phyloP scores from a whole-genome alignment of 2,888 invertebrate genomes.

The Tineola bisselliella region DNA sequence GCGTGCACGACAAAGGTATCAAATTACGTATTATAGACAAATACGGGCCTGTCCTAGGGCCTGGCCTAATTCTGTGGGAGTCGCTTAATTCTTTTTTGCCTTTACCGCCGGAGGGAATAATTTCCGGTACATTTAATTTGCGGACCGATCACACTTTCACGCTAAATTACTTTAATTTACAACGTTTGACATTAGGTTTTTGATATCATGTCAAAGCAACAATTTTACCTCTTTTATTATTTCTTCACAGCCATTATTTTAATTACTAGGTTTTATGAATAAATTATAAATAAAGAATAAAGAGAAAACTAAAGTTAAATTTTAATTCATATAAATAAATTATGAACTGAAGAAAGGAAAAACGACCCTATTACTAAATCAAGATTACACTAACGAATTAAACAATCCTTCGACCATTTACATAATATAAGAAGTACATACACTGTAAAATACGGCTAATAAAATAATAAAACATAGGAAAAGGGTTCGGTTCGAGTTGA shows the following conservation, averaged over 20 bases:
- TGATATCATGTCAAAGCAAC: not conserved
- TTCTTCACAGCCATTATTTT: no score
- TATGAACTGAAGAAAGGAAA: no score
- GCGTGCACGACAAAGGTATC: constrained; percentile 3
- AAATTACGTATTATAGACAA: constrained; percentile 10
- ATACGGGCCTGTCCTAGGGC: not conserved
- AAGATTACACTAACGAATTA: not conserved
- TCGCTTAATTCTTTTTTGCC: constrained; percentile 14
- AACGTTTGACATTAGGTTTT: not conserved
- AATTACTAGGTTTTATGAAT: no score
- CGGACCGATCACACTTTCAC: constrained; percentile 12
- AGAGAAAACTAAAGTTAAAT: no score
- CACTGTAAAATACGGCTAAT: not conserved
- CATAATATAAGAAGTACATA: not conserved
- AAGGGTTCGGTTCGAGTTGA: constrained; percentile 17
- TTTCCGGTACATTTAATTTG: constrained; percentile 16
- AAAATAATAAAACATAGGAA: constrained; percentile 11
- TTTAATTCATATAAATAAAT: no score
- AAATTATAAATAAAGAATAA: no score
- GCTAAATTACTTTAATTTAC: constrained; percentile 13
- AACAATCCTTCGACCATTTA: not conserved
- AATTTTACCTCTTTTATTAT: not conserved
- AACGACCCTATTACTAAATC: not conserved
- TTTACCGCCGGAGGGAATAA: constrained; percentile 14
- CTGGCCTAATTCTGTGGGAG: not conserved